Evolutionary conservation across 2,888 invertebrate species (phyloP).

Genomic region (Caenorhabditis imperialis): DNA sequence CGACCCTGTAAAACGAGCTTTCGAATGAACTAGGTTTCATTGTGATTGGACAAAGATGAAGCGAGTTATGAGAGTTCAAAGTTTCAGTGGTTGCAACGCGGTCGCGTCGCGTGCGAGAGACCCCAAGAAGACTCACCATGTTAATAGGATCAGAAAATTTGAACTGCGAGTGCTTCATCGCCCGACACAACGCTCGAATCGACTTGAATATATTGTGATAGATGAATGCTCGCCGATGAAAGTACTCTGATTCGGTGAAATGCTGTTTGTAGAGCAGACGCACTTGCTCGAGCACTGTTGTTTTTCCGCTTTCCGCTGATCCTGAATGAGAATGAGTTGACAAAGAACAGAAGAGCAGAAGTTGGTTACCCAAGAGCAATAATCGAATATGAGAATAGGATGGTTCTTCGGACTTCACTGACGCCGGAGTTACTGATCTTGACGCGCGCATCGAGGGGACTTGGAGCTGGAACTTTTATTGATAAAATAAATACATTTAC

Average conservation of each 20-base stretch:
- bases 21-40: too few relatives aligned
- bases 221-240: constrained; percentile 68
- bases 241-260: constrained; percentile 66
- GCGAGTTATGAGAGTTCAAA: too few relatives aligned
- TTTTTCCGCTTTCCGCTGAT: constrained; percentile 72
- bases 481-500: too few relatives aligned
- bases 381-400: constrained; percentile 26
- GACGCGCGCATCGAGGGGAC: constrained; percentile 36
- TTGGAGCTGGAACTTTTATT: constrained; percentile 23
- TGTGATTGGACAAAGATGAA: too few relatives aligned
- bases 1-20: constrained; percentile 53
- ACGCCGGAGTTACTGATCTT: constrained; percentile 22
- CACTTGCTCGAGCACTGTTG: constrained; percentile 70
- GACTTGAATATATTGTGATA: constrained; percentile 66
- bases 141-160: constrained; percentile 54
- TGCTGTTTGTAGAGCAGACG: constrained; percentile 60
- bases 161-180: constrained; percentile 53
- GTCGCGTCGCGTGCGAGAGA: too few relatives aligned
- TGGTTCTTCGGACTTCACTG: constrained; percentile 18
- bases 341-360: constrained; percentile 3
- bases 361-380: constrained; percentile 31
- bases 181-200: constrained; percentile 44
- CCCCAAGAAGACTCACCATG: constrained; percentile 53
- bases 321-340: too few relatives aligned
- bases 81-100: too few relatives aligned